Percentiles rank a stretch among this genome's conserved stretches.
These are phyloP conservation scores for Lasioglossum vierecki DNA, from an alignment of 2,888 invertebrate genomes.

Conservation along the genomic window DNA sequence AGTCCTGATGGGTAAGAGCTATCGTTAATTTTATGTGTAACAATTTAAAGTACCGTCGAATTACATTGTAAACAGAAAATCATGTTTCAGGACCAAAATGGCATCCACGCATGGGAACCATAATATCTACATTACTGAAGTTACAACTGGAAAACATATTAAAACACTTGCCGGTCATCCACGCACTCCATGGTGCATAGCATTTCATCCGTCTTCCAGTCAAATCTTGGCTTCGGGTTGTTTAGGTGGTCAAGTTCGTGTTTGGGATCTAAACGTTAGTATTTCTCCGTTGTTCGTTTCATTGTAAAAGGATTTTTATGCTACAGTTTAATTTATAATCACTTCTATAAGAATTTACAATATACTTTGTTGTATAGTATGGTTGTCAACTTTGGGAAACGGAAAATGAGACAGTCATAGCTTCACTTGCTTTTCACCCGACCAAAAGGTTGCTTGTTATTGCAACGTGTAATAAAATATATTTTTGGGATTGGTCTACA, in stretches of 20 bases:
- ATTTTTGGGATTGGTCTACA: slow-evolving; percentile 96
- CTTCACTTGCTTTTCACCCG: slow-evolving; percentile 95
- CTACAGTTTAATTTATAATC: not conserved
- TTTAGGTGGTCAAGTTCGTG: slow-evolving; percentile 94
- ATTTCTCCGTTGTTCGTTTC: not conserved
- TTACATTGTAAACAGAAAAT: not conserved
- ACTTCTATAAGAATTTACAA: not conserved
- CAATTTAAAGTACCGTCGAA: not conserved
- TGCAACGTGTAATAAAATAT: slow-evolving; percentile 92
- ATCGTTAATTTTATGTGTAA: slow-evolving; percentile 9
- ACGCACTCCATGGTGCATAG: slow-evolving; percentile 95
- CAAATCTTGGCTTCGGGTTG: slow-evolving; percentile 95
- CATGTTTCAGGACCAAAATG: slow-evolving; percentile 87
- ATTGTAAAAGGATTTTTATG: not conserved
- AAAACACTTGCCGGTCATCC: slow-evolving; percentile 92
- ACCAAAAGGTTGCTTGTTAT: slow-evolving; percentile 92
- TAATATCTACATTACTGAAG: slow-evolving; percentile 93
- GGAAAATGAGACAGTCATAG: slow-evolving; percentile 90
- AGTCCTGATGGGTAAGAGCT: slow-evolving; percentile 92
- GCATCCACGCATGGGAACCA: slow-evolving; percentile 96
- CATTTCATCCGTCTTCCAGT: slow-evolving; percentile 93
- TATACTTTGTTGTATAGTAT: slow-evolving; percentile 85
- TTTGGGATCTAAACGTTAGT: slow-evolving; percentile 92
- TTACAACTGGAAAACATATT: slow-evolving; percentile 91
- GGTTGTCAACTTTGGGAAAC: slow-evolving; percentile 94